Percentiles rank a stretch among this genome's conserved stretches.
Evolutionary conservation across 2,113 vertebrate genomes (phyloP).

Genomic region (Benitochromis conjunctus): DNA sequence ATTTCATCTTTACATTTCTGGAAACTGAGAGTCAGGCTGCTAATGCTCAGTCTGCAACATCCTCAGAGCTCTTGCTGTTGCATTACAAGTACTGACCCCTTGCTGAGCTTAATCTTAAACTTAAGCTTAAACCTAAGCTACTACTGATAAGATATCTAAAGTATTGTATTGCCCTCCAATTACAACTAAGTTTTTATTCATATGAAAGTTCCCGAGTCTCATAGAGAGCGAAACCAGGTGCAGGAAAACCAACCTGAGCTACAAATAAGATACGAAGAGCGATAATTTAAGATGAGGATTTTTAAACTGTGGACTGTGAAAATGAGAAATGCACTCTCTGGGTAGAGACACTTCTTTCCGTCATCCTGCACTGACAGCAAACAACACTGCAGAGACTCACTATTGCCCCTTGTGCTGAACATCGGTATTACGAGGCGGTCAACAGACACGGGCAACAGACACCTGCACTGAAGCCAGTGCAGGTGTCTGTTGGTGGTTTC

Average conservation of each 20-base stretch:
- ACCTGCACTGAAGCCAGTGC: neutral
- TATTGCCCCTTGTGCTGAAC: neutral
- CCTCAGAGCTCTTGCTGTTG: neutral
- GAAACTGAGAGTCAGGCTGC: neutral
- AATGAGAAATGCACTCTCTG: neutral
- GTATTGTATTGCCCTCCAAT: neutral
- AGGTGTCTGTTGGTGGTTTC: neutral
- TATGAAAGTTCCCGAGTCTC: neutral
- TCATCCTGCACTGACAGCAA: neutral
- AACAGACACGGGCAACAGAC: no score
- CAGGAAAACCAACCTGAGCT: neutral
- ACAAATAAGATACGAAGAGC: no score
- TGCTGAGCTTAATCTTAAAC: neutral
- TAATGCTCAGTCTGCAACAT: neutral
- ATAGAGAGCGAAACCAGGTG: no score
- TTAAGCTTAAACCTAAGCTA: neutral
- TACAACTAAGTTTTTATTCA: neutral
- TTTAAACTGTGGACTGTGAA: neutral
- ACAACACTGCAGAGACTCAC: neutral
- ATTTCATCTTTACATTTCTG: neutral
- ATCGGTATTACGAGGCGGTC: neutral
- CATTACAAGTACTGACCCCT: neutral
- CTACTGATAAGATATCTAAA: neutral
- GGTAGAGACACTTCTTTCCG: neutral
- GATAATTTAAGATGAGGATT: neutral